phyloP scores from a whole-genome alignment of 2,888 invertebrate species.

The Brenthis daphne region DNA sequence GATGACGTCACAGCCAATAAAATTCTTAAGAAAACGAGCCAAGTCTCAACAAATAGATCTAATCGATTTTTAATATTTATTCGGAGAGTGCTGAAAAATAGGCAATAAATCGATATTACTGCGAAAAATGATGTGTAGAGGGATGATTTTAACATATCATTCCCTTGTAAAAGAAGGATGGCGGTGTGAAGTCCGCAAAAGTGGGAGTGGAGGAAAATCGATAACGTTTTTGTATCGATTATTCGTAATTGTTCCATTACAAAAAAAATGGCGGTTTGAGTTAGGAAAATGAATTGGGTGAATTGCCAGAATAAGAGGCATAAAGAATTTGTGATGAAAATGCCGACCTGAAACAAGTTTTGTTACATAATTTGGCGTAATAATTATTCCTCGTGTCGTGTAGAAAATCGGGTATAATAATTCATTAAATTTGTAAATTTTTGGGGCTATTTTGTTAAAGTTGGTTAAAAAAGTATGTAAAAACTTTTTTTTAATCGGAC shows the following conservation, averaged over 20 bases:
- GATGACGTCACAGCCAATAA: constrained; percentile 50
- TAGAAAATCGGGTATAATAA: too few species aligned
- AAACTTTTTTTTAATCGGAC: too few species aligned
- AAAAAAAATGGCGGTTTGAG: constrained; percentile 88
- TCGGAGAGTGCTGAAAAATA: constrained; percentile 62
- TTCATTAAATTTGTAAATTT: too few species aligned
- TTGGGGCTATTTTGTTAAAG: too few species aligned
- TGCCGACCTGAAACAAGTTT: constrained; percentile 60
- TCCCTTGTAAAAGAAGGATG: constrained; percentile 67
- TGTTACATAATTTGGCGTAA: too few species aligned
- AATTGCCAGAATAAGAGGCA: constrained; percentile 89
- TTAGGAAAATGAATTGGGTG: constrained; percentile 90
- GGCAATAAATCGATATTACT: constrained; percentile 59
- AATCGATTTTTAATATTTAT: constrained; percentile 58
- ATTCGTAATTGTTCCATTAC: constrained; percentile 84
- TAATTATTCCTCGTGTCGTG: too few species aligned
- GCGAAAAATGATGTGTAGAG: constrained; percentile 74
- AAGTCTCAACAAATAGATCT: constrained; percentile 57
- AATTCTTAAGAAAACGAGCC: constrained; percentile 57
- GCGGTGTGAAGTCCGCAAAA: constrained; percentile 72
- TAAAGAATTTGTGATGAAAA: constrained; percentile 66
- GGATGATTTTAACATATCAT: constrained; percentile 75
- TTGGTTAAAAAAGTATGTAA: too few species aligned
- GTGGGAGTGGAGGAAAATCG: constrained; percentile 67
- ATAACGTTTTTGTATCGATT: constrained; percentile 67